Evolutionary conservation across 92 coral and sea anemone species (phyloP), one percentile per base, ranked within the genome.

Genomic region (Bergia sp.): DNA sequence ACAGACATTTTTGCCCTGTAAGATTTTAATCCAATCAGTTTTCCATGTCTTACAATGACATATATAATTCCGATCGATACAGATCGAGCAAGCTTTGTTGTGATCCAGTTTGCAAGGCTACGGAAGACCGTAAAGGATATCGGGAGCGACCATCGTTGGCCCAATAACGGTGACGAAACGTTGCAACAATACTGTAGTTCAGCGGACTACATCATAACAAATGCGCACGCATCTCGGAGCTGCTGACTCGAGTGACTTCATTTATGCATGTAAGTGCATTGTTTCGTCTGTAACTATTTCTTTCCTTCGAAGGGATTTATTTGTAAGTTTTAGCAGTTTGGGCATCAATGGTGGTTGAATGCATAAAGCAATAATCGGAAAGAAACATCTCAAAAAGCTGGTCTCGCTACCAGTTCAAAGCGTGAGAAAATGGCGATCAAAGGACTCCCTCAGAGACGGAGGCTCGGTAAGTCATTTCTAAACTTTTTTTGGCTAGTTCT

Each of bases 341-440:
- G 21, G 39, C 44, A 50, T 82, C 53, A 73, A 75, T 75, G 91
- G 78, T 37, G 61, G 86, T 90, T 83, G 79, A 72, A 96, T 97
- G 98, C 96, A 94, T 89, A 94, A 97, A 92, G 96, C 95, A 84
- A 97, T 96, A 90, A 97, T 97, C 18, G 99, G 99, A 43, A 97
- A 96, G 91, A 97, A 97, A 76, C 92, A 96, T 55, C 92, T 97
- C 5, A 95, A 95, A 71, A 96, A 90, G 88, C 91, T 97, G 61
- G 99, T 97, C 57, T 92, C 96, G 64, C 92, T 97, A 57, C 99
- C 99, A 20, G 90, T 97, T 40, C 84, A 98, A 7, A 94, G 96
- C 42, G 91, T 93, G 43, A 93, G 98, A 91, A 96, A 96, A 92
- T 97, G 99, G 99, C 95, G 96, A 67, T 92, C 98, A 81, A 92